Base-by-base conservation (phyloP, 1,140 invertebrate species). In the Listronotus bonariensis region DNA sequence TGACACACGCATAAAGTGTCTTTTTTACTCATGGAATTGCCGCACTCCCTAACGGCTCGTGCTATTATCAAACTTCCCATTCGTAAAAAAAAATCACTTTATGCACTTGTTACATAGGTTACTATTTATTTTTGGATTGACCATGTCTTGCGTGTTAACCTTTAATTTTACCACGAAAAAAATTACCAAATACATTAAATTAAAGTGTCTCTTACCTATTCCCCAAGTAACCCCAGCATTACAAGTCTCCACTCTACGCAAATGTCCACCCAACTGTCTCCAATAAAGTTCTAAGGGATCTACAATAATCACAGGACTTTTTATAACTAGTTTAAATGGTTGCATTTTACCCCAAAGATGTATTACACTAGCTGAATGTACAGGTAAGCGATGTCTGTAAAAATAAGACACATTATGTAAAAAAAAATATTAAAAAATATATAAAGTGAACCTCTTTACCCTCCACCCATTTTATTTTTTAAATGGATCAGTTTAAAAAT, bases 151-250 rank as follows among this genome's bases (percentile, higher is more conserved):
- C n/a, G n/a, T n/a, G n/a, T n/a, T n/a, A n/a, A n/a, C n/a, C n/a
- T n/a, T n/a, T n/a, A n/a, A n/a, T n/a, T n/a, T n/a, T n/a, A n/a
- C n/a, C n/a, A n/a, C n/a, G n/a, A n/a, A n/a, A n/a, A n/a, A n/a
- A n/a, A n/a, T n/a, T n/a, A n/a, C n/a, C n/a, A n/a, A n/a, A n/a
- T n/a, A n/a, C n/a, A n/a, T n/a, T n/a, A n/a, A n/a, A n/a, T n/a
- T n/a, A n/a, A n/a, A n/a, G 20, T 26, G 3, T 36, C 8, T 36
- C 34, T 36, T 36, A 54, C 92, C 89, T 55, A 96, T 86, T 0
- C 89, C 93, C 95, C 94, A 97, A 17, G 89, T 88, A n/a, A 95
- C 84, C 20, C 91, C 91, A 53, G 81, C 82, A 45, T 82, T 80
- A 77, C 88, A 90, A 51, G 87, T 85, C 78, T 93, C 92, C 0